Evolutionary conservation across 1,140 invertebrate species (phyloP).

Genomic region (Rhizoglyphus robini): DNA sequence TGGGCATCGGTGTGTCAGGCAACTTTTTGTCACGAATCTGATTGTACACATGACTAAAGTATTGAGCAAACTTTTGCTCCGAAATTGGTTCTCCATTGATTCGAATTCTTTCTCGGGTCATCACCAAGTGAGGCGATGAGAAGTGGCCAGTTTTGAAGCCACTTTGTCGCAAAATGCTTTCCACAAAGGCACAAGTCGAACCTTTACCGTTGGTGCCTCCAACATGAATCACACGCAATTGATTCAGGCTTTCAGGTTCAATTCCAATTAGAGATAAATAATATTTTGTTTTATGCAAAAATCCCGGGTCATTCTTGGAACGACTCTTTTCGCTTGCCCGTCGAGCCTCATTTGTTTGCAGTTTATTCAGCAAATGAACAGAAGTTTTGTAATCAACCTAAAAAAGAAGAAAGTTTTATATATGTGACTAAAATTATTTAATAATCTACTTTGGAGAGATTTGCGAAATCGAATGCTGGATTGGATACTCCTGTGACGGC

Average conservation of each 20-base stretch:
- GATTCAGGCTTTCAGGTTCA: constrained; percentile 33
- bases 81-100: constrained; percentile 67
- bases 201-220: constrained; percentile 86
- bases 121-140: constrained; percentile 85
- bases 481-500: neutral
- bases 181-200: constrained; percentile 83
- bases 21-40: constrained; percentile 42
- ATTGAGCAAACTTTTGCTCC: constrained; percentile 53
- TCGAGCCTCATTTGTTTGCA: constrained; percentile 55
- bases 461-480: neutral
- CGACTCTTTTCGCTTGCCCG: constrained; percentile 37
- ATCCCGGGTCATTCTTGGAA: constrained; percentile 32
- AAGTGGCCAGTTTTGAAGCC: constrained; percentile 78
- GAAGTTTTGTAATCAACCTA: constrained; percentile 31
- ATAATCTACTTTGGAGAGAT: neutral
- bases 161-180: constrained; percentile 68
- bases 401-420: no score
- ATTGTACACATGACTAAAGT: constrained; percentile 72
- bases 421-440: neutral
- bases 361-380: constrained; percentile 45
- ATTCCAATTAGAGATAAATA: constrained; percentile 33
- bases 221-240: constrained; percentile 74
- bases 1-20: constrained; percentile 41
- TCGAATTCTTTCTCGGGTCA: constrained; percentile 78
- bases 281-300: constrained; percentile 37